Percentiles rank a stretch among this genome's conserved stretches.
phyloP scores from a whole-genome alignment of 1,140 invertebrate genomes.

The Prorops nasuta region DNA sequence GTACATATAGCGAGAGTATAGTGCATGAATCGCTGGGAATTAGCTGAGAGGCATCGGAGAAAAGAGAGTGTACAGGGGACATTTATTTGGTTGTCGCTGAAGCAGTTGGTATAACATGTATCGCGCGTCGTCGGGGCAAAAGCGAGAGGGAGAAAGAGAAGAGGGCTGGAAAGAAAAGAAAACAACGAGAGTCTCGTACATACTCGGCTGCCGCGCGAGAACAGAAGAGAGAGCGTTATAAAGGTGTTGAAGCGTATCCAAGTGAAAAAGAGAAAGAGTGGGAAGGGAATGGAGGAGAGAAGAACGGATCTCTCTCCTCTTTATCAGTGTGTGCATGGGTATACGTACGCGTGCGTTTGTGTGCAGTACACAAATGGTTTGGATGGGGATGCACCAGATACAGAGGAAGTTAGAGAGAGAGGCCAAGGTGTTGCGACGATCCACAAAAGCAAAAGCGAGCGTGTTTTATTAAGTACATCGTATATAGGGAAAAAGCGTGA shows the following conservation, averaged over 20 bases:
- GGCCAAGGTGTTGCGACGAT: background rate
- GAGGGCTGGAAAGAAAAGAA: slow-evolving; percentile 6
- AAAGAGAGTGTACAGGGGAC: slow-evolving; percentile 27
- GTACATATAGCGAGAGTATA: background rate
- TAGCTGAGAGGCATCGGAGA: slow-evolving; percentile 21
- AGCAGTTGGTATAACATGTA: slow-evolving; percentile 28
- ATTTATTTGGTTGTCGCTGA: slow-evolving; percentile 32
- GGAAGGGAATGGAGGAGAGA: slow-evolving; percentile 23
- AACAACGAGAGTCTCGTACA: slow-evolving; percentile 6
- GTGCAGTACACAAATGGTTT: slow-evolving; percentile 22
- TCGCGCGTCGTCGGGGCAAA: slow-evolving; percentile 1
- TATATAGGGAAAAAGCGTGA: slow-evolving; percentile 38
- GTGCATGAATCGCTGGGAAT: background rate
- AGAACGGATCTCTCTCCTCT: background rate
- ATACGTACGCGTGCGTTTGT: slow-evolving; percentile 15
- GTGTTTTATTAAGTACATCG: slow-evolving; percentile 50
- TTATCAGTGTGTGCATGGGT: slow-evolving; percentile 11
- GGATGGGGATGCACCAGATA: slow-evolving; percentile 16
- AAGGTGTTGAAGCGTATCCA: slow-evolving; percentile 32
- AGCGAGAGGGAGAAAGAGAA: slow-evolving; percentile 3
- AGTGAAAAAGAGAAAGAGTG: slow-evolving; percentile 19
- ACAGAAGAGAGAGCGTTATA: slow-evolving; percentile 5
- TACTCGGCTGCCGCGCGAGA: slow-evolving; percentile 10
- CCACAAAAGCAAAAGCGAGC: slow-evolving; percentile 24
- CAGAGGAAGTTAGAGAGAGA: slow-evolving; percentile 9